Evolutionary conservation across 2,888 invertebrate genomes (phyloP).

Genomic region (Cheilosia grossa): DNA sequence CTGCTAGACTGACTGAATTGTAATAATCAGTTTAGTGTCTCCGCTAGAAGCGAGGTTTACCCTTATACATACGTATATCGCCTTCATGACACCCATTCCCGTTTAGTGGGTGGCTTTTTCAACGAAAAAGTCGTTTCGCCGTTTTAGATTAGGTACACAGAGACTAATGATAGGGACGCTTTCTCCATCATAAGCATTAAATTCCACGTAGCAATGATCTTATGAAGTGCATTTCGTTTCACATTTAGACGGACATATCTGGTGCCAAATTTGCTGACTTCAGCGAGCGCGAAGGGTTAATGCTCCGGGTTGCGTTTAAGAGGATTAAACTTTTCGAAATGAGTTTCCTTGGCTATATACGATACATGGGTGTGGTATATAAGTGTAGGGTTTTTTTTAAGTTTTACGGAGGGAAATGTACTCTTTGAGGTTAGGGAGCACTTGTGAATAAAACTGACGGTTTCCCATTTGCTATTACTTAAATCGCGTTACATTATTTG

Average conservation of each 20-base stretch:
- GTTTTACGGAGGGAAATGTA: background rate
- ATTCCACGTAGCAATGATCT: background rate
- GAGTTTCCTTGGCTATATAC: background rate
- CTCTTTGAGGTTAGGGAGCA: background rate
- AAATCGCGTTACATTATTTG: background rate
- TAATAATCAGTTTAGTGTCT: background rate
- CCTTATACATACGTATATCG: too few relatives aligned
- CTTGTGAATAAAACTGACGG: slow-evolving; percentile 1
- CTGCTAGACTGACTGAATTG: slow-evolving; percentile 4
- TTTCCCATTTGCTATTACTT: background rate
- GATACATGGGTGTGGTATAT: background rate
- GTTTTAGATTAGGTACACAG: background rate
- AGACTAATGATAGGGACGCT: background rate
- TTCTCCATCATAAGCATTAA: background rate
- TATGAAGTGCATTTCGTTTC: background rate
- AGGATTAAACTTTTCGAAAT: slow-evolving; percentile 1
- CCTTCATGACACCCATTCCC: background rate
- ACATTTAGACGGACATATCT: background rate
- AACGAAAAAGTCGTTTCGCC: background rate
- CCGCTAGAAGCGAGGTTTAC: background rate
- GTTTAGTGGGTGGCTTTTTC: background rate
- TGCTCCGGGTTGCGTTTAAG: slow-evolving; percentile 5
- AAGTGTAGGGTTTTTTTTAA: background rate
- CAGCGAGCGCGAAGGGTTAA: slow-evolving; percentile 8
- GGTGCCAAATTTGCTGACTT: background rate